Evolutionary conservation across 1,140 invertebrate species (phyloP).

Genomic region (Drosophila elegans): DNA sequence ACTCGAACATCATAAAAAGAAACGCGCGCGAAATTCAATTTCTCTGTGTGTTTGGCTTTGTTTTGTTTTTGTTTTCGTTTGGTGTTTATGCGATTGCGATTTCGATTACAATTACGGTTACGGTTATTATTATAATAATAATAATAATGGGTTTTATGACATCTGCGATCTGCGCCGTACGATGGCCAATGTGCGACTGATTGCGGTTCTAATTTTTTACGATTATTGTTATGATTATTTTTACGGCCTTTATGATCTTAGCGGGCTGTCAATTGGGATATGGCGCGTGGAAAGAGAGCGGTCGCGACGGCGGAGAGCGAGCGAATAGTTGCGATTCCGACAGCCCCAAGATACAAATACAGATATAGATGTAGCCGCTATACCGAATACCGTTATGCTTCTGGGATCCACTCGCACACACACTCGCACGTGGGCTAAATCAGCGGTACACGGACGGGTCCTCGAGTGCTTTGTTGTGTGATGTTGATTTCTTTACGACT

Average conservation of each 20-base stretch:
- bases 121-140: conserved; percentile 2
- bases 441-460: conserved; percentile 26
- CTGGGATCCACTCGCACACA: conserved; percentile 40
- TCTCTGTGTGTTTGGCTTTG: conserved; percentile 11
- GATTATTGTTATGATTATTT: conserved; percentile 84
- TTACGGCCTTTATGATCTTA: conserved; percentile 69
- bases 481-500: conserved; percentile 85
- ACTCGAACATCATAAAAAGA: conserved; percentile 52
- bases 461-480: conserved; percentile 80
- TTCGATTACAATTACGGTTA: conserved; percentile 20
- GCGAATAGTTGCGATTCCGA: conserved; percentile 24
- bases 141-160: conserved; percentile 8
- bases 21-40: conserved; percentile 54
- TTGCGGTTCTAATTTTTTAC: conserved; percentile 69
- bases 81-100: conserved; percentile 18
- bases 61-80: conserved; percentile 10
- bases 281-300: conserved; percentile 28
- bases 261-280: conserved; percentile 69
- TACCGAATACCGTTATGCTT: conserved; percentile 28
- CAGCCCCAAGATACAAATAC: conserved; percentile 9
- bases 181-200: conserved; percentile 63
- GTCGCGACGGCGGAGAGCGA: conserved; percentile 43
- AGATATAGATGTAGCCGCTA: conserved; percentile 6
- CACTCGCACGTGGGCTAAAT: conserved; percentile 35
- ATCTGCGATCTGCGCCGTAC: conserved; percentile 36